Base-by-base conservation (phyloP, 1,140 invertebrate genomes). In the Uloborus diversus region DNA sequence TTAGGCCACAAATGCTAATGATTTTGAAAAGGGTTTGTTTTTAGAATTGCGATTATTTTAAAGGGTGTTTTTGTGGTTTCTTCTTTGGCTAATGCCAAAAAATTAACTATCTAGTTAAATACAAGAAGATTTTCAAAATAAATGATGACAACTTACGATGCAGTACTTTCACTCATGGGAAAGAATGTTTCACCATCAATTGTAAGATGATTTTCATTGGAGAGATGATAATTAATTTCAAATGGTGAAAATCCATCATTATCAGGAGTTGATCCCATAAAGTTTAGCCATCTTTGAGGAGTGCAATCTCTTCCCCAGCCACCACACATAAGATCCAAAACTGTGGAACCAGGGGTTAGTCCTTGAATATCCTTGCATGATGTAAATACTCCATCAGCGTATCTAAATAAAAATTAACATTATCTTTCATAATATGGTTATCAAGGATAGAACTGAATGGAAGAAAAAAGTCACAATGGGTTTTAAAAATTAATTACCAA, bases 281-380 rank as follows among this genome's bases (percentile, higher is more conserved):
- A 84, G 28, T 70, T 42, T 0, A 83, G 56, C 83, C 83, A 84
- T 5, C 57, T 47, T 30, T 66, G 37, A 27, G 70, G 37, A 32
- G 57, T 64, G 42, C 83, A 83, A 14, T 83, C 65, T 33, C 66
- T 35, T 9, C 83, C 83, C 61, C 69, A 66, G 11, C 51, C 28
- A 28, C 80, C 83, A 73, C 83, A 84, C 82, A 84, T 82, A 1
- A 83, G 11, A 32, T 83, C 71, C 9, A 82, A n/a, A 20, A 81
- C 75, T 27, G 64, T 70, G 5, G 70, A 33, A 14, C 82, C 82
- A 1, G 82, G 64, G 35, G 68, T 65, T 14, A 82, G 25, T 13
- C 82, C 82, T 57, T 80, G 53, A 47, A 83, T 81, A 49, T 79
- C 47, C 64, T 81, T 81, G 70, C 83, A 84, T 14, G 83, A 84